phyloP scores from a whole-genome alignment of 1,140 invertebrate species.

The Sarcophaga peregrina region DNA sequence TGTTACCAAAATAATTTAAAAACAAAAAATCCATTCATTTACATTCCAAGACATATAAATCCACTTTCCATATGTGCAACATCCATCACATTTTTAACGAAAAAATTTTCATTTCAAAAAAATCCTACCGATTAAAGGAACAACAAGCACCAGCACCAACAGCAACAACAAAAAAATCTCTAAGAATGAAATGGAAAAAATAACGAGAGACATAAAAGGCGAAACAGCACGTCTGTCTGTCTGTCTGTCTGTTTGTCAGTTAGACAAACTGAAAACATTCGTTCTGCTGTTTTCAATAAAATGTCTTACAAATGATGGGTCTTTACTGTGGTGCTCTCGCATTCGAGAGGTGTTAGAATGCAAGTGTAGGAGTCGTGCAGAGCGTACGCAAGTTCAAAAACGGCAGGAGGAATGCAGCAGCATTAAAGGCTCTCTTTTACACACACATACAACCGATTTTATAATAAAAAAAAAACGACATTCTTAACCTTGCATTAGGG shows the following conservation, averaged over 20 bases:
- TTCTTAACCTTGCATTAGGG: slow-evolving; percentile 20
- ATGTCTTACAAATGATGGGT: slow-evolving; percentile 17
- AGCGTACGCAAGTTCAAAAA: slow-evolving; percentile 19
- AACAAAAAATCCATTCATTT: no score
- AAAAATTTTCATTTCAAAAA: neutral
- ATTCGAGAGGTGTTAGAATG: slow-evolving; percentile 35
- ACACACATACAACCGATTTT: neutral
- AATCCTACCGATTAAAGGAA: slow-evolving; percentile 1
- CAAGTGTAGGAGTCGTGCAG: slow-evolving; percentile 37
- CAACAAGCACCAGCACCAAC: neutral
- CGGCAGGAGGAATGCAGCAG: slow-evolving; percentile 22
- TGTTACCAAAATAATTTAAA: no score
- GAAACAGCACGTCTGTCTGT: no score
- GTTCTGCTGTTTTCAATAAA: slow-evolving; percentile 7
- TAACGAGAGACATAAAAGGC: no score
- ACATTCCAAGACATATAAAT: neutral
- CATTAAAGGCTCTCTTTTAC: neutral
- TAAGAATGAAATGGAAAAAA: neutral
- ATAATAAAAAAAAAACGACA: neutral
- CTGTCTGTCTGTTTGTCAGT: no score
- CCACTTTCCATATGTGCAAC: neutral
- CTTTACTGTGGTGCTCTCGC: neutral
- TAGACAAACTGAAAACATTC: no score
- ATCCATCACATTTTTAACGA: neutral
- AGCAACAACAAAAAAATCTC: neutral